Percentiles rank a stretch among this genome's conserved stretches.
These are phyloP conservation scores for Hoplodrina ambigua DNA, from an alignment of 2,888 invertebrate genomes.

Conservation along the genomic window DNA sequence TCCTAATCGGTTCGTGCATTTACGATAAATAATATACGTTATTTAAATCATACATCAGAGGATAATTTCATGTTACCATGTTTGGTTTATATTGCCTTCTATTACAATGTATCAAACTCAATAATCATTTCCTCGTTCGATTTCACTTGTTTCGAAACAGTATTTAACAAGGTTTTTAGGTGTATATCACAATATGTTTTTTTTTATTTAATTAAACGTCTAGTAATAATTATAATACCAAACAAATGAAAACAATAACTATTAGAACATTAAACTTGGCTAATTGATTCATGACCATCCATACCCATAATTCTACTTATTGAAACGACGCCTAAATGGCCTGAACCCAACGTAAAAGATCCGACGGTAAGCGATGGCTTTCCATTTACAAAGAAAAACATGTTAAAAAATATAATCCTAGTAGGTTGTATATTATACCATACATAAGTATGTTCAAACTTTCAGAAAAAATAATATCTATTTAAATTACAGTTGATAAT, in stretches of 20 bases:
- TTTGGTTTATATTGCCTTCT: constrained; percentile 1
- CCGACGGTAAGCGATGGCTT: constrained; percentile 24
- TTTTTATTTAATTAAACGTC: no score
- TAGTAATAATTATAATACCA: no score
- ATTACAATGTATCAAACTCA: background rate
- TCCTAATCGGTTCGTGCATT: background rate
- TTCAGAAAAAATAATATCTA: no score
- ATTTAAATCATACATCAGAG: background rate
- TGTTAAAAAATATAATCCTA: no score
- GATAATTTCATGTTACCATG: constrained; percentile 6
- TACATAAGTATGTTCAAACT: no score
- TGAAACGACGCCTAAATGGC: background rate
- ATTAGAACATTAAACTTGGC: background rate
- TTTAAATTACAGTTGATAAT: no score
- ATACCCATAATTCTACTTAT: background rate
- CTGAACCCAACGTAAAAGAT: background rate
- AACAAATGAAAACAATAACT: no score
- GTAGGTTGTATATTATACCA: no score
- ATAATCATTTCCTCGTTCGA: constrained; percentile 5
- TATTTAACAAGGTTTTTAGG: no score
- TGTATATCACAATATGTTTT: no score
- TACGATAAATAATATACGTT: background rate
- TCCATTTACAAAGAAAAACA: background rate
- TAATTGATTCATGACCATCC: background rate
- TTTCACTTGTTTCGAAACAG: constrained; percentile 6